Evolutionary conservation across 2,888 invertebrate species (phyloP).

Genomic region (Agrochola lota): DNA sequence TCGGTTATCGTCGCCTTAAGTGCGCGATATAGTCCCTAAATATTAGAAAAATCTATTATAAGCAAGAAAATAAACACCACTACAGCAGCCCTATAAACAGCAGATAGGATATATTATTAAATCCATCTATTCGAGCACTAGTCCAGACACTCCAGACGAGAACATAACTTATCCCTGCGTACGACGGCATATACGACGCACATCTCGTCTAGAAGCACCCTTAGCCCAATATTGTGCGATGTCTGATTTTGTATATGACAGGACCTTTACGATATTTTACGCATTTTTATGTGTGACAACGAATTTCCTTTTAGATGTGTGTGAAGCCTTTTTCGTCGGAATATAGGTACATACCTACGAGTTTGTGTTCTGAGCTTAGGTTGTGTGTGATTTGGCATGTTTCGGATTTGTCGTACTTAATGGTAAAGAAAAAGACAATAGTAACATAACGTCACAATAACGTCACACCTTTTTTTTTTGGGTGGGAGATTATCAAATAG

Average conservation of each 20-base stretch:
- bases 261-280: constrained; percentile 41
- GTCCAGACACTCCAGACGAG: constrained; percentile 1
- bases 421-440: too few relatives aligned
- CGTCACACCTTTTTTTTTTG: too few relatives aligned
- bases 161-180: constrained; percentile 28
- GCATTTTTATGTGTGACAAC: constrained; percentile 49
- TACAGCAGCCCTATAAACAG: background rate
- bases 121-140: constrained; percentile 29
- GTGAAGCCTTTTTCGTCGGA: background rate
- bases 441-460: too few relatives aligned
- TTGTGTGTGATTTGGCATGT: constrained; percentile 3
- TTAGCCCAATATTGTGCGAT: constrained; percentile 21
- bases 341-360: background rate
- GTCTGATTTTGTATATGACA: constrained; percentile 51
- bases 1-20: too few relatives aligned
- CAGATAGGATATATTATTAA: constrained; percentile 1
- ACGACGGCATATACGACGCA: constrained; percentile 14
- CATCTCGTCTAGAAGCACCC: constrained; percentile 43
- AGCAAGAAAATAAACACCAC: background rate
- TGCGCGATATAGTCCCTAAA: background rate
- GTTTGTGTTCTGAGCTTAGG: background rate
- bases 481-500: too few relatives aligned
- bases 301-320: constrained; percentile 25
- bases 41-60: background rate
- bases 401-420: background rate